A percentile compares a stretch with the other conserved stretches of the same genome.
Evolutionary conservation across 2,888 invertebrate genomes (phyloP).

Genomic region (Macrosoma leucophasiata): DNA sequence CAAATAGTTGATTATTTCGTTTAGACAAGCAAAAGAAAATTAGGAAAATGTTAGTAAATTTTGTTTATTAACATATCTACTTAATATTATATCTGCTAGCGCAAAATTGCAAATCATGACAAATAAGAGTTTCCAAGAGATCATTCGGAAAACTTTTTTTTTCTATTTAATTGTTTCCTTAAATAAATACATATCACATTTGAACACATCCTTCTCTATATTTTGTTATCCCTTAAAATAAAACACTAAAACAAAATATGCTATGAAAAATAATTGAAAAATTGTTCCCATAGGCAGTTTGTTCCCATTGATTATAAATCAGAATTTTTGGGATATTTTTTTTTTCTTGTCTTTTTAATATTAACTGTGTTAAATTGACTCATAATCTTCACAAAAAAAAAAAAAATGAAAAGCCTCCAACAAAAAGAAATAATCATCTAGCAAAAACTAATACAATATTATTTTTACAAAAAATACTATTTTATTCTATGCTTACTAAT

Average conservation of each 20-base stretch:
- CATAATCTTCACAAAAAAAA: too few species aligned
- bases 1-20: too few species aligned
- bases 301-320: slow-evolving; percentile 26
- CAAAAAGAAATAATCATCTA: slow-evolving; percentile 24
- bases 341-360: too few species aligned
- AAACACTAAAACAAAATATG: slow-evolving; percentile 27
- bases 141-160: slow-evolving; percentile 73
- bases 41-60: slow-evolving; percentile 5
- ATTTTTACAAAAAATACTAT: slow-evolving; percentile 22
- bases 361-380: too few species aligned
- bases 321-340: too few species aligned
- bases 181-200: slow-evolving; percentile 73
- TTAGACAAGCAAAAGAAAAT: not conserved
- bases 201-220: slow-evolving; percentile 69
- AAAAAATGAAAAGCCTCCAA: too few species aligned
- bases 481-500: too few species aligned
- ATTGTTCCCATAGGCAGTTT: slow-evolving; percentile 45
- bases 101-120: slow-evolving; percentile 40
- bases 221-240: slow-evolving; percentile 43
- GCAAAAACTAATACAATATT: slow-evolving; percentile 29
- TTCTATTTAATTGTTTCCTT: slow-evolving; percentile 54
- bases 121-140: slow-evolving; percentile 72
- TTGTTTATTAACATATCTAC: slow-evolving; percentile 5
- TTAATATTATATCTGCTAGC: slow-evolving; percentile 29
- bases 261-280: too few species aligned